Base-by-base conservation (phyloP, 92 coral and sea anemone species). In the Diadumene lineata region DNA sequence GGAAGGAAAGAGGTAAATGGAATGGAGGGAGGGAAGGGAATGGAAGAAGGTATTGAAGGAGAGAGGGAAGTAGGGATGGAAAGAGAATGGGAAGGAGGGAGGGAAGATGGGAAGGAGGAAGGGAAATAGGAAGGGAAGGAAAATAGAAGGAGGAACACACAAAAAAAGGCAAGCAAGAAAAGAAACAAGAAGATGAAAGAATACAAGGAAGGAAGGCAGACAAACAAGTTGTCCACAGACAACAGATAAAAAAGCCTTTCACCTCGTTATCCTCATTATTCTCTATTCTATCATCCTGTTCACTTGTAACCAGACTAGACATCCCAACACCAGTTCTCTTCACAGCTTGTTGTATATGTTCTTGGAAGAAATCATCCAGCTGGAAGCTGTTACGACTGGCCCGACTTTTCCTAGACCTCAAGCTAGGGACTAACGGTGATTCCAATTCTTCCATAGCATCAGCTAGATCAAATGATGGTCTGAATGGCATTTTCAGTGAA, bases 331-430 rank as follows among this genome's bases (percentile, higher is more conserved):
- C 90, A 17, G 92, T 75, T 34, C 89, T 90, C 63, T 84, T 69
- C 21, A 93, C 79, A 1, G 89, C 92, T 33, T 86, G 90, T 44
- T 83, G 75, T 57, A 93, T 85, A 66, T 93, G 89, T 76, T 90
- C 93, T n/a, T 85, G 83, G 38, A 93, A 86, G 29, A 84, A 79
- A 28, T 91, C 98, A 85, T 87, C 98, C 56, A 93, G 60, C 50
- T 92, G 90, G 53, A 93, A 87, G 65, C 98, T 93, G 69, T 85
- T 88, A 21, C 98, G 86, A 73, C 98, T 93, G 26, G 86, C 83
- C 43, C 98, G 86, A 78, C 81, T 84, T 69, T 91, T 86, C 32
- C 88, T 85, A 50, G 88, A 77, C 28, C 80, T 43, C 1, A 69
- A 23, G 66, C 81, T 81, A 7, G 75, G 72, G 48, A 79, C 85